Conservation (phyloP, 2,888 invertebrate species). For the Kuschelorhynchus macadamiae region DNA sequence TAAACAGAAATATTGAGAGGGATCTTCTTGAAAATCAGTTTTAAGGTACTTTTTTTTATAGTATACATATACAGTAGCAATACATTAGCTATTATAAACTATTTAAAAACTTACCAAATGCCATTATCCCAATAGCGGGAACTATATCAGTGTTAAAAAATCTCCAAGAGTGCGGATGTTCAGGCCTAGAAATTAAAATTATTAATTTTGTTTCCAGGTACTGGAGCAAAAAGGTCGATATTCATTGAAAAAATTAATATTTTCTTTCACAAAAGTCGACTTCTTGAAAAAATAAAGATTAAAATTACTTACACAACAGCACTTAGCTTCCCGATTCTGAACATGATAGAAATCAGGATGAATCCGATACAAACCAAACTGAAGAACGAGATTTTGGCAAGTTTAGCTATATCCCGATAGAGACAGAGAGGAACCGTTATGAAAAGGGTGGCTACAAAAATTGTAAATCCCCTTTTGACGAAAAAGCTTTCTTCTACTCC, state of each 20-base stretch:
- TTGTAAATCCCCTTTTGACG: constrained; percentile 77
- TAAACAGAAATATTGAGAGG: too few species aligned
- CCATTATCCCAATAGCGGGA: constrained; percentile 87
- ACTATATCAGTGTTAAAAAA: constrained; percentile 82
- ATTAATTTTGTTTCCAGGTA: too few species aligned
- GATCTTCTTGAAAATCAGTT: too few species aligned
- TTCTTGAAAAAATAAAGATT: background rate
- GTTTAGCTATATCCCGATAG: constrained; percentile 80
- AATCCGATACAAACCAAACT: constrained; percentile 81
- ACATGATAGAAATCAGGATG: constrained; percentile 78
- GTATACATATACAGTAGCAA: too few species aligned
- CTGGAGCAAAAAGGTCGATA: too few species aligned
- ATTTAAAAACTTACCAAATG: constrained; percentile 81
- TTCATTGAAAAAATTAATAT: too few species aligned
- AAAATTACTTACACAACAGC: constrained; percentile 75
- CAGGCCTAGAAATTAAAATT: constrained; percentile 71
- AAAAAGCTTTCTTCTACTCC: constrained; percentile 72
- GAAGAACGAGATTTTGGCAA: constrained; percentile 79
- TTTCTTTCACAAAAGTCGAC: too few species aligned
- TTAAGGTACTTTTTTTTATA: too few species aligned
- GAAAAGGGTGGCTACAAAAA: constrained; percentile 80
- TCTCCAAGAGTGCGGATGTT: constrained; percentile 75
- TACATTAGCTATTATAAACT: too few species aligned
- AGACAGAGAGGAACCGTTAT: constrained; percentile 85
- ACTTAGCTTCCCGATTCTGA: constrained; percentile 73